Evolutionary conservation across 1,140 invertebrate species (phyloP), one percentile per base, ranked within the genome.

Genomic region (Lasaia peninsularis): DNA sequence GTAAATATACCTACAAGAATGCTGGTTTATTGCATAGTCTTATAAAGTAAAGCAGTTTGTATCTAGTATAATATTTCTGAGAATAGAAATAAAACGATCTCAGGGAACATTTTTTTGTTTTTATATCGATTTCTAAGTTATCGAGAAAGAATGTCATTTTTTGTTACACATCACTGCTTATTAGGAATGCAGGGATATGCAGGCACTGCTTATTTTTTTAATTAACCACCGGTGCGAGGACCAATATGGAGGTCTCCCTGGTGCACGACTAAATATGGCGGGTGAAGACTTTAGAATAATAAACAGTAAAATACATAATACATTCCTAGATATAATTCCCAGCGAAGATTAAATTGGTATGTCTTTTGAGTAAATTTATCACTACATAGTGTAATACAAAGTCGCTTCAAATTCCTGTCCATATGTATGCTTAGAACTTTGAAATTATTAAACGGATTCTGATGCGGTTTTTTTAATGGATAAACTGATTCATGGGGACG

Each of bases 211-310:
- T 49, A 52, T 40, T 64, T 57, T n/a, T 57, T 57, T 57, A 51
- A 35, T 52, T 53, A 44, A 49, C 33, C 37, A 32, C 57, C 34
- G 48, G 56, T 28, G 54, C 31, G 31, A 34, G 56, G 35, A 62
- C 70, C 54, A 56, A 75, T 71, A 73, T 67, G 69, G 72, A 44
- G 52, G 58, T 50, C 63, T 59, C 65, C 63, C 62, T 68, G 60
- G 65, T 59, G 61, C 24, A 52, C 31, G 32, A 28, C 69, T 70
- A 69, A 71, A 73, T 73, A 75, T 40, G 73, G 70, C 37, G 56
- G 32, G 53, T 50, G 55, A 56, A 62, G 60, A 67, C 72, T 53
- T 62, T 58, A 63, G 64, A 65, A 67, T 69, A 67, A 71, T 63
- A 52, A 69, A 67, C 54, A 44, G 37, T 20, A 40, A 40, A n/a